A percentile compares a stretch with the other conserved stretches of the same genome.
Evolutionary conservation across 2,113 vertebrate genomes (phyloP).

Genomic region (Desmodus rotundus): DNA sequence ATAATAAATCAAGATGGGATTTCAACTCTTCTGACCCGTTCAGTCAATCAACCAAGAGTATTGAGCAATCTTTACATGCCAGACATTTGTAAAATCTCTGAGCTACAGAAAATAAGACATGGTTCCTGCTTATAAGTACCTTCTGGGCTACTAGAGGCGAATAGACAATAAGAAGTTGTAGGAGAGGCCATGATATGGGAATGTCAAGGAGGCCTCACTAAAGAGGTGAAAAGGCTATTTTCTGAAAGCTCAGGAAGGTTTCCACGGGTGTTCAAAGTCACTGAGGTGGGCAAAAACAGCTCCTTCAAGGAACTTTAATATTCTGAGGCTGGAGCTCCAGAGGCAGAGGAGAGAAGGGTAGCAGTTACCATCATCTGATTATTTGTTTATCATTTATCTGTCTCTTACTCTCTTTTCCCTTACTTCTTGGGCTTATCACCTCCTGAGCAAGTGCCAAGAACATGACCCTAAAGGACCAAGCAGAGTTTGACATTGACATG

Average conservation of each 20-base stretch:
- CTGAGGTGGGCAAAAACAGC: neutral
- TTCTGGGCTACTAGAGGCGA: neutral
- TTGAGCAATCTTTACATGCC: neutral
- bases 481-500: neutral
- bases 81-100: neutral
- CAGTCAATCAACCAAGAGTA: neutral
- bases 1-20: conserved; percentile 24
- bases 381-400: neutral
- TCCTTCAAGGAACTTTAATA: neutral
- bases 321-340: neutral
- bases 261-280: neutral
- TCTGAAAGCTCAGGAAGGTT: neutral
- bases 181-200: neutral
- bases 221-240: neutral
- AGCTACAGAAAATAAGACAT: neutral
- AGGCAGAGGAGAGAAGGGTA: neutral
- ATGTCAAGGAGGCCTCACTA: neutral
- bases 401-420: neutral
- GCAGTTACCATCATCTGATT: neutral
- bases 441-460: neutral
- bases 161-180: neutral
- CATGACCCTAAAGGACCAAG: neutral
- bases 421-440: neutral
- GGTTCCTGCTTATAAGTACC: neutral
- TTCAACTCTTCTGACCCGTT: conserved; percentile 16